phyloP scores from a whole-genome alignment of 2,113 vertebrate species.

The Platanista minor region DNA sequence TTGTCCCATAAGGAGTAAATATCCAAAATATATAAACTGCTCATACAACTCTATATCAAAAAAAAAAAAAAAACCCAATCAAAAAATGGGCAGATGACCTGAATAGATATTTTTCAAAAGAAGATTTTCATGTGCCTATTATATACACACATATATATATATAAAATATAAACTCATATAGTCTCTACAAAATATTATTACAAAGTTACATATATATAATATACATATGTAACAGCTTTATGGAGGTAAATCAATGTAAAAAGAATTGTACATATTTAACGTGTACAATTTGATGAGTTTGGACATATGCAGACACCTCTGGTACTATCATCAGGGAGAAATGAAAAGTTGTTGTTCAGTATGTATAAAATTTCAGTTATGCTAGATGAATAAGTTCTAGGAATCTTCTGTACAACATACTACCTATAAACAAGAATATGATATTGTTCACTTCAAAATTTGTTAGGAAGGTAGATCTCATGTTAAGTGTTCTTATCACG shows the following conservation, averaged over 20 bases:
- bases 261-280: neutral
- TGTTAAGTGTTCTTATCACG: neutral
- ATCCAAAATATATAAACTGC: too few species aligned
- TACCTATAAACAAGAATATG: neutral
- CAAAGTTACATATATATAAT: neutral
- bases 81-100: too few species aligned
- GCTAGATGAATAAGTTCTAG: neutral
- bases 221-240: neutral
- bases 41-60: too few species aligned
- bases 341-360: neutral
- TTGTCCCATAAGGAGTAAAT: too few species aligned
- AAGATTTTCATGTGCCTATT: too few species aligned
- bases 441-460: neutral
- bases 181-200: neutral
- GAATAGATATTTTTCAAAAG: too few species aligned
- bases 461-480: neutral
- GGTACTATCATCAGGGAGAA: neutral
- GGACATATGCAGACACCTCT: neutral
- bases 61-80: too few species aligned
- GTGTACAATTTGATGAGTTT: neutral
- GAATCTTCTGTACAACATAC: neutral
- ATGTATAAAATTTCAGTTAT: neutral
- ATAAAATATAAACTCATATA: neutral
- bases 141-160: neutral
- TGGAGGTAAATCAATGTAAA: neutral